Base-by-base conservation (phyloP, 2,797 vertebrate species). In the Avahi laniger region DNA sequence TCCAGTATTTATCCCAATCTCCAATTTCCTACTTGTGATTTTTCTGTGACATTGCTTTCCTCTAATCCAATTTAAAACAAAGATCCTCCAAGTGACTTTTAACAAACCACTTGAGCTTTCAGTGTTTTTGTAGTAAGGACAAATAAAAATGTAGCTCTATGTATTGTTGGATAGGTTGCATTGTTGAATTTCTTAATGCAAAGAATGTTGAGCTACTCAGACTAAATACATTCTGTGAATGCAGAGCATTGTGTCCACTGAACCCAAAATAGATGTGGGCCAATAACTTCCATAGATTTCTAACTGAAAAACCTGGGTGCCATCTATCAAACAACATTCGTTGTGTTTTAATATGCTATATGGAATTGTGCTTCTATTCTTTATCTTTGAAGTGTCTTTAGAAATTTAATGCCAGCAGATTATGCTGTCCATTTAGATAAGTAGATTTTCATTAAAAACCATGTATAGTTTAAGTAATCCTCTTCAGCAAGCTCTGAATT, bases 261-360 rank as follows among this genome's bases (percentile, higher is more conserved):
- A 97, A 76, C 65, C 59, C 96, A 93, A 98, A 98, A 97, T 97
- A 97, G 65, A 84, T 79, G 69, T 28, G 95, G 91, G 90, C 97
- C 98, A 98, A 96, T 97, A 98, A 95, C 24, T 91, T 75, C 69
- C 65, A 61, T 94, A 94, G 96, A 97, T 97, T 89, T 33, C 91
- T 98, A 98, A 98, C 96, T 98, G 79, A 92, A 98, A 96, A 97
- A 97, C 78, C 93, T 96, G 95, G 65, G 92, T 96, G 78, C 46
- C 87, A 95, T 80, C 92, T 97, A 84, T 94, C 79, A 97, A 89
- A 91, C 35, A 97, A 72, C 94, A 97, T 87, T 96, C 59, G 97
- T 93, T 97, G 89, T 96, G 85, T 72, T 98, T 98, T 97, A 98
- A 97, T 98, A 98, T 98, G 84, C 81, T 97, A 95, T 72, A 94